These are phyloP conservation scores for Drosophila tani DNA, from an alignment of 1,140 invertebrate genomes.

Conservation along the genomic window DNA sequence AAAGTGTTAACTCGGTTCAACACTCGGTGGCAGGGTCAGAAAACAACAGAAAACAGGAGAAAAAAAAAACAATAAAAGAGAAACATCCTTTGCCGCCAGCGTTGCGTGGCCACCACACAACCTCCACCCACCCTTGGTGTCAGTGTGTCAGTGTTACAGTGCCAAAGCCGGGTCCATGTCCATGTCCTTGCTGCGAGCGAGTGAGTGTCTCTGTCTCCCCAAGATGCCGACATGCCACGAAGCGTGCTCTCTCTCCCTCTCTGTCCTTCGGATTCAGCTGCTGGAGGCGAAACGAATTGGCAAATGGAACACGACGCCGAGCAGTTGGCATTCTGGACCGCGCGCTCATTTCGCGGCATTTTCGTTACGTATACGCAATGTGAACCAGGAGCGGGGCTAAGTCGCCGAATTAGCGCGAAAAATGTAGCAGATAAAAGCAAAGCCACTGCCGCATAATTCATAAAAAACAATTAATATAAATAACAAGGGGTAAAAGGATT, in stretches of 20 bases:
- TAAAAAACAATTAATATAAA: neutral
- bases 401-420: conserved; percentile 12
- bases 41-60: too few species aligned
- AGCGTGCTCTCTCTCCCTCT: conserved; percentile 20
- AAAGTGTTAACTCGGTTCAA: neutral
- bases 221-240: conserved; percentile 50
- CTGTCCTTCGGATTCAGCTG: conserved; percentile 9
- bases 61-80: neutral
- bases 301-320: conserved; percentile 44
- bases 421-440: neutral
- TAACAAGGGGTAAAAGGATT: neutral
- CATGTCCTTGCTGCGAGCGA: conserved; percentile 22
- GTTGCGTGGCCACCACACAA: neutral
- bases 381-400: conserved; percentile 10
- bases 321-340: conserved; percentile 31
- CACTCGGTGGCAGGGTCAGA: conserved; percentile 2
- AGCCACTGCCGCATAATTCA: neutral
- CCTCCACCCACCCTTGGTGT: neutral
- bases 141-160: conserved; percentile 61
- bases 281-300: conserved; percentile 52
- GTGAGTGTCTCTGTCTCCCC: neutral
- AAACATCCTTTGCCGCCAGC: neutral
- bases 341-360: conserved; percentile 54
- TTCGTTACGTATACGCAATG: conserved; percentile 58
- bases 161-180: conserved; percentile 52